Conservation (phyloP, 2,113 vertebrate genomes). For the Manacus vitellinus region DNA sequence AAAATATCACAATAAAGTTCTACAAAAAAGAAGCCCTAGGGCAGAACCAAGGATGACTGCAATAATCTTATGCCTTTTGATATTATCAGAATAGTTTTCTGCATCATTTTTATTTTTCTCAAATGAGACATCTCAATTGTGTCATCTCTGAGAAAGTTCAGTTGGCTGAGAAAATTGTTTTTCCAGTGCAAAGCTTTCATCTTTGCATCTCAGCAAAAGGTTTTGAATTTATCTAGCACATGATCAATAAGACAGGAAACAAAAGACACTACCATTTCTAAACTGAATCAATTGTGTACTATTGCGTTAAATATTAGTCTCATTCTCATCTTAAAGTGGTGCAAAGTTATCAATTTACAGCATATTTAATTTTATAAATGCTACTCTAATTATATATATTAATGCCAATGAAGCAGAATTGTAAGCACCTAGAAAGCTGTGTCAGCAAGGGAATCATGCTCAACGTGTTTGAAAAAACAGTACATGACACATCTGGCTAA, state of each 20-base stretch:
- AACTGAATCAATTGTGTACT: neutral
- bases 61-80: neutral
- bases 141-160: neutral
- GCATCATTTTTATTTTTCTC: neutral
- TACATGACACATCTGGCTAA: neutral
- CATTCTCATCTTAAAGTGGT: neutral
- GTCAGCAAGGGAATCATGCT: neutral
- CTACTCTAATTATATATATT: neutral
- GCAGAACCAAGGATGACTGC: neutral
- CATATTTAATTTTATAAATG: neutral
- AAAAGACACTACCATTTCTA: neutral
- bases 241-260: neutral
- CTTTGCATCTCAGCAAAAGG: neutral
- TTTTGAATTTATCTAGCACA: neutral
- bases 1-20: neutral
- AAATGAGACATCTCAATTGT: neutral
- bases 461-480: neutral
- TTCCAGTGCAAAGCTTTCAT: neutral
- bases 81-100: neutral
- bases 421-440: neutral
- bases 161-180: neutral
- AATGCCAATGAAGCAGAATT: neutral
- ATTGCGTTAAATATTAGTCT: neutral
- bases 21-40: neutral
- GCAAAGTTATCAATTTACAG: neutral